phyloP scores from a whole-genome alignment of 2,888 invertebrate genomes.

The Parnassius mnemosyne region DNA sequence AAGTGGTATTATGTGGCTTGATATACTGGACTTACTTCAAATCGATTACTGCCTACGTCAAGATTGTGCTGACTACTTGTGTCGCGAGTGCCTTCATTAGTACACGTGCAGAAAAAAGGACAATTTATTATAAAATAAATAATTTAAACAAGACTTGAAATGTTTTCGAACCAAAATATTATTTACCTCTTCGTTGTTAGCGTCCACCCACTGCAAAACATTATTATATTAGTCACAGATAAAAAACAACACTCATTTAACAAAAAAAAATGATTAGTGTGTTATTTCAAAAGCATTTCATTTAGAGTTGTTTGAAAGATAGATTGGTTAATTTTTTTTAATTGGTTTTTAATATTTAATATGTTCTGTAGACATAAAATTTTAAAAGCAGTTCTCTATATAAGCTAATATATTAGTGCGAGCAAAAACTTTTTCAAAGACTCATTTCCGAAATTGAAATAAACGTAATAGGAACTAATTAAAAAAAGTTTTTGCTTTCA shows the following conservation, averaged over 20 bases:
- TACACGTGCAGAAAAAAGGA: neutral
- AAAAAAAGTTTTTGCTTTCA: constrained; percentile 27
- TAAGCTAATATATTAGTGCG: constrained; percentile 1
- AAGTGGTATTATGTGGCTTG: too few relatives aligned
- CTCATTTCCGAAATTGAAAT: constrained; percentile 6
- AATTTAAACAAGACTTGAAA: neutral
- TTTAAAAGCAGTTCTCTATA: constrained; percentile 14
- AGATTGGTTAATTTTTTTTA: constrained; percentile 40
- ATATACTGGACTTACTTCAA: too few relatives aligned
- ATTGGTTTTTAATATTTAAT: constrained; percentile 14
- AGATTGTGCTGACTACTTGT: too few relatives aligned
- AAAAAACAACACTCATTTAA: constrained; percentile 39
- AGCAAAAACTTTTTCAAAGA: constrained; percentile 14
- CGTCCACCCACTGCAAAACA: constrained; percentile 84
- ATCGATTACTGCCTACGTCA: too few relatives aligned
- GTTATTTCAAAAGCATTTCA: constrained; percentile 72
- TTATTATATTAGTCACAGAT: constrained; percentile 71
- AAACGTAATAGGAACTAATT: constrained; percentile 10
- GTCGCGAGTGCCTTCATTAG: neutral
- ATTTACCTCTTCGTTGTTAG: constrained; percentile 84
- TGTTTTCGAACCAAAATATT: constrained; percentile 37
- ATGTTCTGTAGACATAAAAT: constrained; percentile 14
- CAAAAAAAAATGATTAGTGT: constrained; percentile 30
- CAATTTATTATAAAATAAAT: neutral
- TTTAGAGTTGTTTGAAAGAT: constrained; percentile 40